Conservation (phyloP, 2,113 vertebrate genomes). For the Gambusia holbrooki region DNA sequence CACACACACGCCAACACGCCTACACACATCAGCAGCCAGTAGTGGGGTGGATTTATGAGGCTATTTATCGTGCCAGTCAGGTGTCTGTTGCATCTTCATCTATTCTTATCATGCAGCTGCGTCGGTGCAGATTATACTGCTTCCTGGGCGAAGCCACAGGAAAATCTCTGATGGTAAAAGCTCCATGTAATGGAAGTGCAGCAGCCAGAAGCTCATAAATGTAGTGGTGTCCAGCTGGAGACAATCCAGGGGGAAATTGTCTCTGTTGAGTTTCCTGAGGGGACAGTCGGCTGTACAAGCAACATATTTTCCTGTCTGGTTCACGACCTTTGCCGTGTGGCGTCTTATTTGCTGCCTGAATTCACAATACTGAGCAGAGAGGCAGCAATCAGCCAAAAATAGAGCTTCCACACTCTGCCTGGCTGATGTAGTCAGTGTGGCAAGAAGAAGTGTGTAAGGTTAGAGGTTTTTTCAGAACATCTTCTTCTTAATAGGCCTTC, state of each 20-base stretch:
- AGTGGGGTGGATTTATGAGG: slow-evolving; percentile 47
- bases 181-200: slow-evolving; percentile 29
- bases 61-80: slow-evolving; percentile 49
- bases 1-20: not conserved
- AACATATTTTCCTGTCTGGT: slow-evolving; percentile 45
- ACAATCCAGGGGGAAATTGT: slow-evolving; percentile 51
- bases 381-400: slow-evolving; percentile 5
- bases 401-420: not conserved
- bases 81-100: slow-evolving; percentile 43
- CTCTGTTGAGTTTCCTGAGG: slow-evolving; percentile 21
- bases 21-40: slow-evolving; percentile 6
- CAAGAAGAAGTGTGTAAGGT: slow-evolving; percentile 1
- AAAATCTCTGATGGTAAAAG: slow-evolving; percentile 31
- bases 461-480: slow-evolving; percentile 9
- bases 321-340: slow-evolving; percentile 38
- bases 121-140: slow-evolving; percentile 41
- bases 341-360: slow-evolving; percentile 31
- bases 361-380: not conserved
- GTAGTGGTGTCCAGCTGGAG: slow-evolving; percentile 28
- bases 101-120: slow-evolving; percentile 55
- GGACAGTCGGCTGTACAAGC: slow-evolving; percentile 12
- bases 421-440: slow-evolving; percentile 27
- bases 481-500: not conserved
- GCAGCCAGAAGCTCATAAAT: not conserved
- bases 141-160: slow-evolving; percentile 26